Evolutionary conservation across 1,140 invertebrate species (phyloP).

Genomic region (Magallana gigas): DNA sequence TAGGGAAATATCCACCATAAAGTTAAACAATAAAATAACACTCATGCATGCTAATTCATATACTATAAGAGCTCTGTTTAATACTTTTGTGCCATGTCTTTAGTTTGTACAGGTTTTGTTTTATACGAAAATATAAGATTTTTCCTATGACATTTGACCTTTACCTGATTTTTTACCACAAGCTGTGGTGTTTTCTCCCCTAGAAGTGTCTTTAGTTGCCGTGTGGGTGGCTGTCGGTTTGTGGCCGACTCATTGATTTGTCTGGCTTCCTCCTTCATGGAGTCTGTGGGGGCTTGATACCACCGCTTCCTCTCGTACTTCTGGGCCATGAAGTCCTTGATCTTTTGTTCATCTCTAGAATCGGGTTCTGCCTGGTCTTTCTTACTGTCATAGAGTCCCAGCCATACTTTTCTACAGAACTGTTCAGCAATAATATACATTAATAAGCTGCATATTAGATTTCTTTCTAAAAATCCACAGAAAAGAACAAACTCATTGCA

Average conservation of each 20-base stretch:
- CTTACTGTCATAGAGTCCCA: constrained; percentile 88
- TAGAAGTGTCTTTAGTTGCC: constrained; percentile 72
- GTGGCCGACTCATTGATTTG: constrained; percentile 72
- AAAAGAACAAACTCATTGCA: too few species aligned
- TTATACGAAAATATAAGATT: too few species aligned
- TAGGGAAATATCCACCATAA: not conserved
- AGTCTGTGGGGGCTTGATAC: constrained; percentile 77
- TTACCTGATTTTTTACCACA: too few species aligned
- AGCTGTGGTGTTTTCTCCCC: constrained; percentile 69
- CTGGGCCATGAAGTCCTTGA: constrained; percentile 93
- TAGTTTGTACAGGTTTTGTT: too few species aligned
- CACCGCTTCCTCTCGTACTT: constrained; percentile 95
- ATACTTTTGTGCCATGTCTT: too few species aligned
- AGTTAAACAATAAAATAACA: not conserved
- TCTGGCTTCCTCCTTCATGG: constrained; percentile 75
- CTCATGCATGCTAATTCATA: not conserved
- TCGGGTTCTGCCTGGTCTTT: constrained; percentile 78
- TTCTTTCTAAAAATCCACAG: too few species aligned
- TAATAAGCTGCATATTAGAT: too few species aligned
- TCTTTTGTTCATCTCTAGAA: constrained; percentile 91
- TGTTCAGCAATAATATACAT: constrained; percentile 64
- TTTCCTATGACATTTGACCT: too few species aligned
- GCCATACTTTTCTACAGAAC: constrained; percentile 93
- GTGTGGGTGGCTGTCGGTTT: constrained; percentile 66
- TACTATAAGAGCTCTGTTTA: not conserved